phyloP scores from a whole-genome alignment of 2,113 vertebrate genomes.

The Caretta caretta region DNA sequence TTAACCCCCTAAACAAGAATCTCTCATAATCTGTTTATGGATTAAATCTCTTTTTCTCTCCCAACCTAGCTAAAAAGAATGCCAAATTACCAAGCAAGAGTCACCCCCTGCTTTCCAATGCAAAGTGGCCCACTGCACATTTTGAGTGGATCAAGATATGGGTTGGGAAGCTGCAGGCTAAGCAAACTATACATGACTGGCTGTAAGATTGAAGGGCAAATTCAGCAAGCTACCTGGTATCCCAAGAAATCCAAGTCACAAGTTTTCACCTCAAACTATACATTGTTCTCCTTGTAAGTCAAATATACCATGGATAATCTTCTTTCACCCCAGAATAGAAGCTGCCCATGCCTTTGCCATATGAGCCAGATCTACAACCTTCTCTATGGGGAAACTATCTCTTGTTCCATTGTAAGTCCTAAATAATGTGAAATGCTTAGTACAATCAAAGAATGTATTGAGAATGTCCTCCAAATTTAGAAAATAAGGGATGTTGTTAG shows the following conservation, averaged over 20 bases:
- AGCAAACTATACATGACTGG: background rate
- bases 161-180: background rate
- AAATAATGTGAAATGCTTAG: background rate
- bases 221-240: background rate
- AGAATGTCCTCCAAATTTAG: too few species aligned
- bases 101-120: background rate
- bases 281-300: background rate
- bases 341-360: background rate
- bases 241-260: background rate
- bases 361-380: background rate
- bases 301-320: background rate
- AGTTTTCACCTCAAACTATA: background rate
- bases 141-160: background rate
- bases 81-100: background rate
- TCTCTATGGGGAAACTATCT: background rate
- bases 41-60: background rate
- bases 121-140: too few species aligned
- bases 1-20: background rate
- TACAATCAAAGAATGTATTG: too few species aligned
- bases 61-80: background rate
- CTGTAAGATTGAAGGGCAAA: background rate
- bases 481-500: too few species aligned
- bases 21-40: background rate
- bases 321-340: background rate
- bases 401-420: background rate